phyloP scores from a whole-genome alignment of 2,888 invertebrate genomes.

The Melinaea marsaeus region DNA sequence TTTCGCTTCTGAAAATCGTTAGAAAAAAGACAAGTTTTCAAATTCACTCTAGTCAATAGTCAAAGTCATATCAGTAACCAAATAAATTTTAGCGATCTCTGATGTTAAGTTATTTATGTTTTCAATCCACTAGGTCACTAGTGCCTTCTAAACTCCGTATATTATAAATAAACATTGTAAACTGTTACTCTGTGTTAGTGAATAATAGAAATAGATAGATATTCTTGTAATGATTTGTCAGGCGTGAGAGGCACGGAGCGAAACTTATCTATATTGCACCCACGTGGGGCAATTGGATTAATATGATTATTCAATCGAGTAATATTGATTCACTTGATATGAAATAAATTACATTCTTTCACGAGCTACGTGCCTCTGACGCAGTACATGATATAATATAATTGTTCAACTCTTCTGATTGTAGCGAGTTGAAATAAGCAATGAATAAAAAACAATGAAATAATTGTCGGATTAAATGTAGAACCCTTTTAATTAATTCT shows the following conservation, averaged over 20 bases:
- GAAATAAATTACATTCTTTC: neutral
- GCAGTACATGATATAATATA: slow-evolving; percentile 17
- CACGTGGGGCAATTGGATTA: neutral
- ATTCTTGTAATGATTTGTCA: slow-evolving; percentile 34
- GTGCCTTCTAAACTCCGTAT: slow-evolving; percentile 58
- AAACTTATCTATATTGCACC: neutral
- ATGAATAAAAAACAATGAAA: slow-evolving; percentile 38
- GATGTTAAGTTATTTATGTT: slow-evolving; percentile 16
- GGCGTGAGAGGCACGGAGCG: slow-evolving; percentile 31
- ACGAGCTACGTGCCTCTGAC: slow-evolving; percentile 25
- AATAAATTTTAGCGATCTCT: slow-evolving; percentile 22
- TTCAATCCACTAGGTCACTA: slow-evolving; percentile 63
- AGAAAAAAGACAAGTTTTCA: slow-evolving; percentile 34
- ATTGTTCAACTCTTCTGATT: slow-evolving; percentile 15
- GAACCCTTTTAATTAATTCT: slow-evolving; percentile 41
- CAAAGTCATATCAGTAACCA: slow-evolving; percentile 56
- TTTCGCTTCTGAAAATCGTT: slow-evolving; percentile 27
- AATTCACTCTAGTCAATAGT: slow-evolving; percentile 57
- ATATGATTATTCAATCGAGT: neutral
- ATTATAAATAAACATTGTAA: slow-evolving; percentile 26
- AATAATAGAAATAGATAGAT: slow-evolving; percentile 48
- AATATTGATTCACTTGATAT: neutral
- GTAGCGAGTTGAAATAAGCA: slow-evolving; percentile 25
- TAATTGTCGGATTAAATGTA: slow-evolving; percentile 22
- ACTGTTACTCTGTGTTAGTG: slow-evolving; percentile 69